Percentiles rank a stretch among this genome's conserved stretches.
phyloP scores from a whole-genome alignment of 2,113 vertebrate species.

The Coracopsis vasa region DNA sequence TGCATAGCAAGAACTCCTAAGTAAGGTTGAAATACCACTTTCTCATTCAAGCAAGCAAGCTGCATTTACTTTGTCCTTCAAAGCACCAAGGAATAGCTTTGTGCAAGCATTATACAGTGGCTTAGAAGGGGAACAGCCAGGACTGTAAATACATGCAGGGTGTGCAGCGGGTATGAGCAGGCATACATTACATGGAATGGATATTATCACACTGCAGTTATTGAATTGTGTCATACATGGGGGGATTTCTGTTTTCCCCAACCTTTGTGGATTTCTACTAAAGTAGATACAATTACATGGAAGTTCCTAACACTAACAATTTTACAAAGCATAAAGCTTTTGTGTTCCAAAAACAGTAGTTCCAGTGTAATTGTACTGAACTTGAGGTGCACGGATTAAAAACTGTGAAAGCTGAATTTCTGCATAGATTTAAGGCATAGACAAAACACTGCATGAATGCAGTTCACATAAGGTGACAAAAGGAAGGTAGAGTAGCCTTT shows the following conservation, averaged over 20 bases:
- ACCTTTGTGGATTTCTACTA: not conserved
- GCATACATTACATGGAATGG: not conserved
- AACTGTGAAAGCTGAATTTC: not conserved
- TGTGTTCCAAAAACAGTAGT: not conserved
- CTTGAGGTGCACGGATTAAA: not conserved
- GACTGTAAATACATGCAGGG: not conserved
- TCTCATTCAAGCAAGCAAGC: not conserved
- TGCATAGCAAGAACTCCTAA: not conserved
- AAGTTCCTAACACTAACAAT: not conserved
- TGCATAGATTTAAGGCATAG: not conserved
- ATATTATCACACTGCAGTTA: not conserved
- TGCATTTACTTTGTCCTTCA: not conserved
- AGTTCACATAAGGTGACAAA: not conserved
- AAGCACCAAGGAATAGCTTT: not conserved
- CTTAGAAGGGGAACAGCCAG: not conserved
- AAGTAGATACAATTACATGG: not conserved
- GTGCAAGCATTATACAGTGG: not conserved
- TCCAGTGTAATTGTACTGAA: not conserved
- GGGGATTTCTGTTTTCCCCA: not conserved
- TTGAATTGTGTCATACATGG: accelerated
- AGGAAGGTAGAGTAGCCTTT: not conserved
- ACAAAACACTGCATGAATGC: not conserved
- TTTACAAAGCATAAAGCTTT: not conserved
- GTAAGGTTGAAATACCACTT: not conserved
- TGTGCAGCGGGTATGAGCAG: not conserved